Percentiles rank a stretch among this genome's conserved stretches.
Evolutionary conservation across 2,797 vertebrate genomes (phyloP).

Genomic region (Anniella stebbinsi): DNA sequence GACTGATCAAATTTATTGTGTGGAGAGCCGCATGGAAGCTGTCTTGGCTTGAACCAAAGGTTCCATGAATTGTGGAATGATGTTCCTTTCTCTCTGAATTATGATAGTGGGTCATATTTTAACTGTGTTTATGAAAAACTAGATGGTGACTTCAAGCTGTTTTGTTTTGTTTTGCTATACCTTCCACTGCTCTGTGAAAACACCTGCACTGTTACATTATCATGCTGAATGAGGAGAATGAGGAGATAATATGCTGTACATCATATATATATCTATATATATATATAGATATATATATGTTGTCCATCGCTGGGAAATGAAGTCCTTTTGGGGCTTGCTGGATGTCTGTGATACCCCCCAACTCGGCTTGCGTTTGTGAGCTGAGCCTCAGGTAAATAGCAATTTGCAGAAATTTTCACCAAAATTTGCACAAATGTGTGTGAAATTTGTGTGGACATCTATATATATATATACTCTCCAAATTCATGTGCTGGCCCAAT

Average conservation of each 20-base stretch:
- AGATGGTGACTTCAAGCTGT: neutral
- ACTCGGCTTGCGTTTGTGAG: too few relatives aligned
- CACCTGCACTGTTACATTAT: conserved; percentile 1
- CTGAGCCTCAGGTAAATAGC: too few relatives aligned
- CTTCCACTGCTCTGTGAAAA: conserved; percentile 14
- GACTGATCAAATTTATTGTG: fast-evolving
- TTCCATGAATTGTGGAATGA: conserved; percentile 9
- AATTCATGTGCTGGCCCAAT: too few relatives aligned
- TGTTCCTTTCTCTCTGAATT: conserved; percentile 4
- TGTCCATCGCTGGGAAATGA: too few relatives aligned
- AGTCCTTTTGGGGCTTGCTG: too few relatives aligned
- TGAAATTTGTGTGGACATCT: too few relatives aligned
- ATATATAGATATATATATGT: too few relatives aligned
- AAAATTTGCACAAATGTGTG: too few relatives aligned
- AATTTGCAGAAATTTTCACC: too few relatives aligned
- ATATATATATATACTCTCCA: too few relatives aligned
- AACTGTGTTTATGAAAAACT: conserved; percentile 4
- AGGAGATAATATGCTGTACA: neutral
- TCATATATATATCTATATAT: too few relatives aligned
- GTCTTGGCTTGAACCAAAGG: conserved; percentile 30
- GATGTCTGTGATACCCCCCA: too few relatives aligned
- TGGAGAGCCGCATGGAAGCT: neutral
- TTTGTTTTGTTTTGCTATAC: conserved; percentile 6
- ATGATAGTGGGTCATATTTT: neutral
- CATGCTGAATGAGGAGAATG: neutral